Conservation (phyloP, 2,888 invertebrate species). For the Caenorhabditis sp. region DNA sequence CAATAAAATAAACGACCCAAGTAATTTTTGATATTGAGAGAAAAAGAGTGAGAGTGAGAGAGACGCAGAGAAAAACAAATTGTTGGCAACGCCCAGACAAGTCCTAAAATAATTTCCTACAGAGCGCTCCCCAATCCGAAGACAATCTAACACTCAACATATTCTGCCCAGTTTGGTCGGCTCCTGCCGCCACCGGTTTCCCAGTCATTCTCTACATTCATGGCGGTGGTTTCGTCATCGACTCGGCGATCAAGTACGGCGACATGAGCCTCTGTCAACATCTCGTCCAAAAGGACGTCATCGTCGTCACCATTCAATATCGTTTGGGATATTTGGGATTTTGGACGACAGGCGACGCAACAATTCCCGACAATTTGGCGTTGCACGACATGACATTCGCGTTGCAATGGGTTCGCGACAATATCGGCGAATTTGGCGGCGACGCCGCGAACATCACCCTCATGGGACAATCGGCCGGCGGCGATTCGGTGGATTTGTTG, state of each 20-base stretch:
- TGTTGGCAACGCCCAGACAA: neutral
- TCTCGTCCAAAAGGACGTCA: slow-evolving; percentile 46
- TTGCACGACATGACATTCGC: slow-evolving; percentile 53
- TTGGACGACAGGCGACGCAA: slow-evolving; percentile 49
- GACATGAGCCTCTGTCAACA: slow-evolving; percentile 49
- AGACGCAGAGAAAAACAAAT: no score
- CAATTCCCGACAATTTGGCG: slow-evolving; percentile 46
- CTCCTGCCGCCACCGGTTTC: slow-evolving; percentile 39
- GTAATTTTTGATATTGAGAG: no score
- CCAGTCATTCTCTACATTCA: slow-evolving; percentile 52
- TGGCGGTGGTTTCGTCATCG: slow-evolving; percentile 51
- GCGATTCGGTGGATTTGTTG: slow-evolving; percentile 46
- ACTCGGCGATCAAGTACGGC: slow-evolving; percentile 47
- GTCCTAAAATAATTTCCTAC: neutral
- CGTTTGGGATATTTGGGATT: slow-evolving; percentile 54
- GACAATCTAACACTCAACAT: slow-evolving; percentile 54
- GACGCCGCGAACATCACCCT: slow-evolving; percentile 49
- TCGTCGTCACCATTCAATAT: slow-evolving; percentile 59
- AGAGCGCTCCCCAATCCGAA: slow-evolving; percentile 37
- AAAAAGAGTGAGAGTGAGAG: no score
- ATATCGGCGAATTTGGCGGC: slow-evolving; percentile 40
- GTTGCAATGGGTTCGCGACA: slow-evolving; percentile 49
- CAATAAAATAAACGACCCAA: no score
- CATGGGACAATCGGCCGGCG: slow-evolving; percentile 54
- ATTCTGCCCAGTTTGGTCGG: slow-evolving; percentile 50